Evolutionary conservation across 2,888 invertebrate genomes (phyloP).

Genomic region (Frankliniella intonsa): DNA sequence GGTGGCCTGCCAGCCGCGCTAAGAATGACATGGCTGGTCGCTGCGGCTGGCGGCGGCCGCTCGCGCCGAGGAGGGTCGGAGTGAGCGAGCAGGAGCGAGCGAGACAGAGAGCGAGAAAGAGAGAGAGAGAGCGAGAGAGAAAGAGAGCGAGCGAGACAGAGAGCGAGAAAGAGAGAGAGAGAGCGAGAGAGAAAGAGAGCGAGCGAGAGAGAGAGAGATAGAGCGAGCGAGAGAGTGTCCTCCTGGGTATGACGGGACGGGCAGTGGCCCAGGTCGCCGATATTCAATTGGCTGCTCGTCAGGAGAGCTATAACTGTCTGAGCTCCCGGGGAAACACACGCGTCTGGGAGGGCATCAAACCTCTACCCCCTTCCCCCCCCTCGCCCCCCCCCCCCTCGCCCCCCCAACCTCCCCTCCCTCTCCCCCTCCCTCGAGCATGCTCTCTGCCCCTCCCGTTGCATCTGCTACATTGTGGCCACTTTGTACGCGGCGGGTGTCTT

Average conservation of each 20-base stretch:
- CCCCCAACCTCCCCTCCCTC: neutral
- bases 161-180: neutral
- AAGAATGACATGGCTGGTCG: neutral
- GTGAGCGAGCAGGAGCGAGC: neutral
- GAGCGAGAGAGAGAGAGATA: too few species aligned
- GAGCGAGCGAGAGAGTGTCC: too few species aligned
- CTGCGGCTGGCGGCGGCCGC: neutral
- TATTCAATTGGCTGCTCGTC: too few species aligned
- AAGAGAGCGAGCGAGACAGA: neutral
- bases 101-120: neutral
- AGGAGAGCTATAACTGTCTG: too few species aligned
- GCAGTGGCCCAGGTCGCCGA: neutral
- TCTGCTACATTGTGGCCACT: neutral
- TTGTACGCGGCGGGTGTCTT: neutral
- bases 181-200: neutral
- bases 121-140: neutral
- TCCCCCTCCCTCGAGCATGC: conserved; percentile 1
- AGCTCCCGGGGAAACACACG: conserved; percentile 32
- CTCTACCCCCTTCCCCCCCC: conserved; percentile 31
- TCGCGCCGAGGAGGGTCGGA: neutral
- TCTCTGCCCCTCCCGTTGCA: neutral
- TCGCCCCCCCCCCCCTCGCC: conserved; percentile 19
- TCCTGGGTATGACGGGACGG: neutral
- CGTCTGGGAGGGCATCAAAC: conserved; percentile 35
- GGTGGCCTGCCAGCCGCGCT: neutral